Evolutionary conservation across 2,113 vertebrate species (phyloP).

Genomic region (Fulica atra): DNA sequence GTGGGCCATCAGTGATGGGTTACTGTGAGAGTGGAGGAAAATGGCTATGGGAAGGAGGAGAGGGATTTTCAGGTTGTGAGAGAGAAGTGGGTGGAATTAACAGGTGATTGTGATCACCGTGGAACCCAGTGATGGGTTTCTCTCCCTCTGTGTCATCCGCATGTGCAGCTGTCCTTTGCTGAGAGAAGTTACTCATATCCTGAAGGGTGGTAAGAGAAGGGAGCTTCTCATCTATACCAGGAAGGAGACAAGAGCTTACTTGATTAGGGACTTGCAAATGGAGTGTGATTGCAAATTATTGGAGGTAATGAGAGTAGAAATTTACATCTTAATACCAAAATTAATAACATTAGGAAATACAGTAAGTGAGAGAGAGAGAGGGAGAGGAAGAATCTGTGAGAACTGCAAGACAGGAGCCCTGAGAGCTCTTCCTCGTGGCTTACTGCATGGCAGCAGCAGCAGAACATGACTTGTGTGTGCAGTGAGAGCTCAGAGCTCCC

Average conservation of each 20-base stretch:
- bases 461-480: not conserved
- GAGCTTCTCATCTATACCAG: not conserved
- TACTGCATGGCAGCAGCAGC: not conserved
- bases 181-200: not conserved
- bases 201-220: not conserved
- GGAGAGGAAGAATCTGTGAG: not conserved
- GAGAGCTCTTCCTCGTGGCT: not conserved
- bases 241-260: constrained; percentile 17
- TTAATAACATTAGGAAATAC: not conserved
- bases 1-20: not conserved
- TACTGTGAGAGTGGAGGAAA: not conserved
- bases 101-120: not conserved
- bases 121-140: not conserved
- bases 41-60: not conserved
- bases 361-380: not conserved
- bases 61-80: not conserved
- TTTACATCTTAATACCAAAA: constrained; percentile 23
- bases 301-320: constrained; percentile 28
- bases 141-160: not conserved
- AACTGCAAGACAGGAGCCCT: not conserved
- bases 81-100: not conserved
- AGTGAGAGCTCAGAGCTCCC: not conserved
- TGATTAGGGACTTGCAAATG: constrained; percentile 45
- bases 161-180: not conserved
- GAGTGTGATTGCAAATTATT: constrained; percentile 21